These are phyloP conservation scores for Vanessa cardui DNA, from an alignment of 2,888 invertebrate genomes.

Conservation along the genomic window DNA sequence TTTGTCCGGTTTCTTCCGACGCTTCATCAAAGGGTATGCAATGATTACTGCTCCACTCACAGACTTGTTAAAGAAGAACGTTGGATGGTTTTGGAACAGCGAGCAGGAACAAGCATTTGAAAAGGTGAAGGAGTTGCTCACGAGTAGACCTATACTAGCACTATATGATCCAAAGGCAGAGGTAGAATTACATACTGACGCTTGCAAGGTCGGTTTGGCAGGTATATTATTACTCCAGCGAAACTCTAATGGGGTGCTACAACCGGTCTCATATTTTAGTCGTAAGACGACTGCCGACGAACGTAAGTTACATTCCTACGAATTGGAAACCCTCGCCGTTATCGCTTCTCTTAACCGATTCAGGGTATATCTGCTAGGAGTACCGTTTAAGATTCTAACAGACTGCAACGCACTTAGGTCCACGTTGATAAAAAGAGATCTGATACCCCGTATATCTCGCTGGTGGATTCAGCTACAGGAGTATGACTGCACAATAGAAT, in stretches of 20 bases:
- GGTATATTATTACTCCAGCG: background rate
- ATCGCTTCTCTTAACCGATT: background rate
- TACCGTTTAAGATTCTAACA: background rate
- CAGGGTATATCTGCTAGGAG: background rate
- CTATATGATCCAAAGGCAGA: too few species aligned
- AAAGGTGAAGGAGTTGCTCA: too few species aligned
- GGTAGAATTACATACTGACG: background rate
- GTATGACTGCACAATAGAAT: conserved; percentile 1
- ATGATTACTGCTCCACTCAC: conserved; percentile 9
- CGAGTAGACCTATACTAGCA: too few species aligned
- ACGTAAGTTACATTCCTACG: conserved; percentile 22
- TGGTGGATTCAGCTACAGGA: conserved; percentile 7
- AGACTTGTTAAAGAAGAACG: too few species aligned
- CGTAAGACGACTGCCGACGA: conserved; percentile 20
- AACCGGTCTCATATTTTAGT: conserved; percentile 5
- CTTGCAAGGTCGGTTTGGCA: background rate
- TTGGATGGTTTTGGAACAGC: too few species aligned
- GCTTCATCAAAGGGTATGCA: conserved; percentile 29
- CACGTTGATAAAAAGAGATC: background rate
- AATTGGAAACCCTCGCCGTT: conserved; percentile 15
- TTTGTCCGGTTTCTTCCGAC: conserved; percentile 3
- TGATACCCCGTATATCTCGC: conserved; percentile 8
- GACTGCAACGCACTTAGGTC: conserved; percentile 5
- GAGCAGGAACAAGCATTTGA: too few species aligned
- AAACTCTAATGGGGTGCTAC: background rate